phyloP scores from a whole-genome alignment of 2,113 vertebrate genomes.

The Chamaea fasciata region DNA sequence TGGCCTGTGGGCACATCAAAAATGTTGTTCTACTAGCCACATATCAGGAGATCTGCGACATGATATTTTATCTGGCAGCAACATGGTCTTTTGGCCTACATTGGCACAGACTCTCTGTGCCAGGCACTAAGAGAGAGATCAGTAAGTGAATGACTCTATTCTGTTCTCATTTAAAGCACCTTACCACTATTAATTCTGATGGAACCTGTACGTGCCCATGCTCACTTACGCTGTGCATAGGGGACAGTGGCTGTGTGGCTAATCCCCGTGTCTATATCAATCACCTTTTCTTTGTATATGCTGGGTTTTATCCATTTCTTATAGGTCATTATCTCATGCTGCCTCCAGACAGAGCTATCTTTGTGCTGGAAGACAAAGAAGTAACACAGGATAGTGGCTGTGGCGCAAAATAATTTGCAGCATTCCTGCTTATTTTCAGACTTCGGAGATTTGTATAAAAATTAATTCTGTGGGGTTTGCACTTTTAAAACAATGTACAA shows the following conservation, averaged over 20 bases:
- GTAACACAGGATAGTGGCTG: not conserved
- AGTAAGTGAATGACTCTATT: not conserved
- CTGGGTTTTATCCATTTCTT: not conserved
- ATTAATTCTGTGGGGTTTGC: not conserved
- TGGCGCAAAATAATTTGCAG: not conserved
- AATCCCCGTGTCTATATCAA: not conserved
- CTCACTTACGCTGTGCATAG: accelerated
- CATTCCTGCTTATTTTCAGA: not conserved
- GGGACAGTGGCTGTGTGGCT: not conserved
- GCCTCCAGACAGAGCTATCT: not conserved
- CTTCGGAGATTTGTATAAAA: not conserved
- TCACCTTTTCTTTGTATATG: not conserved
- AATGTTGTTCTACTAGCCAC: not conserved
- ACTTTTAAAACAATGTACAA: not conserved
- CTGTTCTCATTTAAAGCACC: not conserved
- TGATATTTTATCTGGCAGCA: not conserved
- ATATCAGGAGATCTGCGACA: accelerated
- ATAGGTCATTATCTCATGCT: not conserved
- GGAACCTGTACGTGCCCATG: accelerated
- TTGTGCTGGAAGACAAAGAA: conserved; percentile 7
- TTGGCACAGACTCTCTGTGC: not conserved
- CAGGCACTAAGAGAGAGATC: not conserved
- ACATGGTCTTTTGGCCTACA: not conserved
- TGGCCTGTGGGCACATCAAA: not conserved
- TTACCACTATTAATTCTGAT: not conserved